Evolutionary conservation across 1,140 invertebrate genomes (phyloP), one percentile per base, ranked within the genome.

Genomic region (Theocolax elegans): DNA sequence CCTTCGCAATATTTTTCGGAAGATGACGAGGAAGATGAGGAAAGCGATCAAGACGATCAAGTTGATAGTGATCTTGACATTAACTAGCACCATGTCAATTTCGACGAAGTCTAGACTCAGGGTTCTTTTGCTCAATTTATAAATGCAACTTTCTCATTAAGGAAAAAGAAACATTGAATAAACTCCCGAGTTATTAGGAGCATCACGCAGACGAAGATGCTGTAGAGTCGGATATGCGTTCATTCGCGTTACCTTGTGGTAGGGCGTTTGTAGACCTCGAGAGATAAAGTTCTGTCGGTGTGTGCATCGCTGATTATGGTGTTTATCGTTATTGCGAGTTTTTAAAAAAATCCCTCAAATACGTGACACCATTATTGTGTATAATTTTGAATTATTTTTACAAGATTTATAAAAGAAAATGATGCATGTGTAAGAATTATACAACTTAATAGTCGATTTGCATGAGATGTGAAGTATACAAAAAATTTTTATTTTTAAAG

Each of bases 11-110:
- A 82, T 63, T 86, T 79, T 71, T 85, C 84, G 0, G 84, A 85
- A 63, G 84, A 86, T 42, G 85, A 86, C 13, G 85, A 86, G 15
- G 84, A 85, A 7, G 83, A 85, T 9, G 84, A 86, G 29, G 81
- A 84, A 27, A 85, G 82, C 35, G 84, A 85, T 27, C 83, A 85
- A 67, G 83, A 86, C 62, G 85, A 87, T 67, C 82, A 82, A 67
- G 82, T 74, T 67, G 84, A 86, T 64, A 86, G 84, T 79, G 85
- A 86, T 74, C 79, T 85, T 70, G 85, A 86, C 73, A 79, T 84
- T 77, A 86, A 86, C 83, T 86, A 86, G 83, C 84, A 72, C 59
- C 76, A 77, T 75, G 77, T 78, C 74, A 72, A 80, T 31, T 48
- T 48, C 65, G 75, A 71, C 72, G 67, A 72, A 74, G 74, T 79